A percentile compares a stretch with the other conserved stretches of the same genome.
Evolutionary conservation across 1,140 invertebrate genomes (phyloP).

Genomic region (Gerris buenoi): DNA sequence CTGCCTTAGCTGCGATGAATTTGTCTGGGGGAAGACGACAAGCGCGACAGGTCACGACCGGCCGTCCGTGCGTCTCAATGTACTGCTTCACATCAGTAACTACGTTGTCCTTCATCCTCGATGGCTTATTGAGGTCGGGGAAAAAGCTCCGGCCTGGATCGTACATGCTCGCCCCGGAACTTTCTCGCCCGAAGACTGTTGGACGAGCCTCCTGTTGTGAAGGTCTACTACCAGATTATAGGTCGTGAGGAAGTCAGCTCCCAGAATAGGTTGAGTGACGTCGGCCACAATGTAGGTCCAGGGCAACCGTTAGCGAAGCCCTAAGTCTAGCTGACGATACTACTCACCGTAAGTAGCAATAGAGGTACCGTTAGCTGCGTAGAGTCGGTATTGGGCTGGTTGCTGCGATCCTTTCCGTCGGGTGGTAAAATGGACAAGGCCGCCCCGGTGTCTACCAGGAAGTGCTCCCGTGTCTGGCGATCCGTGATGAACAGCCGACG

Average conservation of each 20-base stretch:
- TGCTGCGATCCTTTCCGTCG: not conserved
- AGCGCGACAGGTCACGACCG: constrained; percentile 26
- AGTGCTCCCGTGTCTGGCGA: not conserved
- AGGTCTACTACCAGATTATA: not conserved
- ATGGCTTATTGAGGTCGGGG: not conserved
- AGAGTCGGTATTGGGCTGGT: not conserved
- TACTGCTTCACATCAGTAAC: not conserved
- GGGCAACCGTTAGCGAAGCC: constrained; percentile 23
- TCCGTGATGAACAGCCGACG: not conserved
- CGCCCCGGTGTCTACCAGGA: not conserved
- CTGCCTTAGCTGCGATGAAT: constrained; percentile 19
- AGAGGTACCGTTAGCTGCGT: not conserved
- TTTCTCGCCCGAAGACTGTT: not conserved
- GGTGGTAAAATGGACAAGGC: not conserved
- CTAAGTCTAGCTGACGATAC: constrained; percentile 19
- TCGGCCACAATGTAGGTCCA: constrained; percentile 25
- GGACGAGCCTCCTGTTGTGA: not conserved
- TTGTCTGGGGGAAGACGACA: constrained; percentile 27
- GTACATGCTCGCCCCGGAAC: not conserved
- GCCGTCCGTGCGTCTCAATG: constrained; percentile 21
- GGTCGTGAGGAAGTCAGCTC: constrained; percentile 24
- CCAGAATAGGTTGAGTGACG: constrained; percentile 24
- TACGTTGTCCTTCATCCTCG: not conserved
- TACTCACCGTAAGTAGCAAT: not conserved
- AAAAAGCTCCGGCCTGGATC: not conserved